These are phyloP conservation scores for Orchestes rusci DNA, from an alignment of 2,888 invertebrate genomes.

Conservation along the genomic window DNA sequence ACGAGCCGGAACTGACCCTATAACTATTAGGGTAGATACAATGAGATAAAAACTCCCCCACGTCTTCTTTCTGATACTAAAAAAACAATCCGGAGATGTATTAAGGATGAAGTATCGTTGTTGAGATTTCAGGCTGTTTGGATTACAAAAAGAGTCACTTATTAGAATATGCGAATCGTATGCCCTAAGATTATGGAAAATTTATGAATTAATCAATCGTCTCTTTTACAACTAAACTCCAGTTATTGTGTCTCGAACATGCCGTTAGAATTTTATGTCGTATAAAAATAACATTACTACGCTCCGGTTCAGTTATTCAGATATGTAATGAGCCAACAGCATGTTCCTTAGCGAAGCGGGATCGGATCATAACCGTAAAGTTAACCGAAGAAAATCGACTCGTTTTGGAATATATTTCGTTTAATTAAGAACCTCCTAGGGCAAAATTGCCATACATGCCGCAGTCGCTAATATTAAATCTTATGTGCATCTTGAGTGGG, in stretches of 20 bases:
- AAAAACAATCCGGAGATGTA: constrained; percentile 8
- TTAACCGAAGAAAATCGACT: constrained; percentile 33
- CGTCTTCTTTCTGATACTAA: constrained; percentile 21
- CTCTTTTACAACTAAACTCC: too few relatives aligned
- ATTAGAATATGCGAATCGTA: too few relatives aligned
- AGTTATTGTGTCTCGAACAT: constrained; percentile 37
- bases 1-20: constrained; percentile 41
- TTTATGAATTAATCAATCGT: too few relatives aligned
- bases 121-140: too few relatives aligned
- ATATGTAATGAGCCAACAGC: constrained; percentile 39
- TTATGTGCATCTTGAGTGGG: constrained; percentile 18
- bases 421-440: constrained; percentile 33
- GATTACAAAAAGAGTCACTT: too few relatives aligned
- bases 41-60: constrained; percentile 39
- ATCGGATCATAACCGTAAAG: constrained; percentile 36
- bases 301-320: constrained; percentile 38
- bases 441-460: constrained; percentile 23
- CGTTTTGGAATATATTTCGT: constrained; percentile 32
- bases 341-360: constrained; percentile 33
- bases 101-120: constrained; percentile 11
- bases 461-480: constrained; percentile 24
- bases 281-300: constrained; percentile 40
- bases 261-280: constrained; percentile 39
- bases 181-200: too few relatives aligned
- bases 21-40: constrained; percentile 39